Evolutionary conservation across 2,888 invertebrate genomes (phyloP), one percentile per base, ranked within the genome.

Genomic region (Thyatira batis): DNA sequence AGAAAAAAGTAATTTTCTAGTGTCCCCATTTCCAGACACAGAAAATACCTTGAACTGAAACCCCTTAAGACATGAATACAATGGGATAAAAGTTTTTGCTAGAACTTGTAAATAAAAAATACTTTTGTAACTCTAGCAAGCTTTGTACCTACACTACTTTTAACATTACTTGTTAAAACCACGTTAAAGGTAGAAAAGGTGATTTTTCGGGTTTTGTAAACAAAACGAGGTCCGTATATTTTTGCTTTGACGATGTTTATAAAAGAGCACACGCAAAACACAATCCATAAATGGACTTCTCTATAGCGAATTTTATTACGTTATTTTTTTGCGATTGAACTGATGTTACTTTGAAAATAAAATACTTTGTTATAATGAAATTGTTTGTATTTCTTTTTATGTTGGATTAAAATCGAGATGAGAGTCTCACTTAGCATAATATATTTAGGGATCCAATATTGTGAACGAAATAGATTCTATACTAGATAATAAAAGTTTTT

Each of bases 381-480:
- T 13, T 33, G 13, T 33, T 33, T 13, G 13, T 13, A 33, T 33
- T 33, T 33, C 0, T 33, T 13, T 13, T 13, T 13, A 4, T 33
- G 33, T 55, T 25, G 23, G 45, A 54, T 54, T 52, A 57, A 55
- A 58, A 61, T 44, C 39, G 51, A 58, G 57, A 56, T 57, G 53
- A 51, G 58, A 55, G 53, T 60, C 51, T 56, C 57, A 57, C 58
- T 80, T 79, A 73, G 69, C 80, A 82, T 82, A 82, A 82, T 78
- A 64, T 75, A 80, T 82, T 76, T 79, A 71, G 78, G 76, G 73
- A 79, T 75, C 73, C 72, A 70, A 80, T 79, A 79, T 78, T 73
- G 72, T 61, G 61, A 69, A 65, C 68, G 69, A 73, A 78, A 78
- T 73, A 75, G 74, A 75, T 78, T 69, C 72, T 67, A 76, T 74